A percentile compares a stretch with the other conserved stretches of the same genome.
These are phyloP conservation scores for Scomberomorus guttatus DNA, from an alignment of 2,797 vertebrate species.

Conservation along the genomic window DNA sequence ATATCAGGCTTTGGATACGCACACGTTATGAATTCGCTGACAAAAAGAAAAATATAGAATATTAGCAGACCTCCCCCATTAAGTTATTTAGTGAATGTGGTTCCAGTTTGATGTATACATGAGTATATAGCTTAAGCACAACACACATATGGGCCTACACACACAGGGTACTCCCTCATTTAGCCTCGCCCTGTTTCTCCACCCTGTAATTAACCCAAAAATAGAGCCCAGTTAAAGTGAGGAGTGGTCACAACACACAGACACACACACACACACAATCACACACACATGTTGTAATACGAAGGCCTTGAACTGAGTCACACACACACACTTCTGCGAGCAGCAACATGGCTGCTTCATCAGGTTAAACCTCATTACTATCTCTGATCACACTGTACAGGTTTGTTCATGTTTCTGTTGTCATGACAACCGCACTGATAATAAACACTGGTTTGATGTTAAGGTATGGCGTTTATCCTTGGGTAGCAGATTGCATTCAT, in stretches of 20 bases:
- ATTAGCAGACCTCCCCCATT: no score
- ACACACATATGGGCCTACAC: constrained; percentile 14
- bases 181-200: constrained; percentile 43
- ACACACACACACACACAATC: constrained; percentile 35
- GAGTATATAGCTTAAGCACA: neutral
- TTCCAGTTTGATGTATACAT: neutral
- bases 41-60: no score
- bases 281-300: neutral
- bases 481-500: no score
- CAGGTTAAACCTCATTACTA: neutral
- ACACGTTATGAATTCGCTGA: no score
- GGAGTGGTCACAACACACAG: constrained; percentile 43
- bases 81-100: neutral
- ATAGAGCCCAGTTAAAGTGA: constrained; percentile 50
- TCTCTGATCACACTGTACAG: neutral
- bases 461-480: neutral
- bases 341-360: constrained; percentile 15
- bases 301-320: neutral
- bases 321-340: neutral
- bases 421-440: neutral
- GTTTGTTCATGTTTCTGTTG: constrained; percentile 16
- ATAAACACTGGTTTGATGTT: neutral
- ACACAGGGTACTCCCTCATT: neutral
- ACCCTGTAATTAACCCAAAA: constrained; percentile 43
- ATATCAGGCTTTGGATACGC: no score